phyloP scores from a whole-genome alignment of 2,113 vertebrate genomes.

The Chionomys nivalis region DNA sequence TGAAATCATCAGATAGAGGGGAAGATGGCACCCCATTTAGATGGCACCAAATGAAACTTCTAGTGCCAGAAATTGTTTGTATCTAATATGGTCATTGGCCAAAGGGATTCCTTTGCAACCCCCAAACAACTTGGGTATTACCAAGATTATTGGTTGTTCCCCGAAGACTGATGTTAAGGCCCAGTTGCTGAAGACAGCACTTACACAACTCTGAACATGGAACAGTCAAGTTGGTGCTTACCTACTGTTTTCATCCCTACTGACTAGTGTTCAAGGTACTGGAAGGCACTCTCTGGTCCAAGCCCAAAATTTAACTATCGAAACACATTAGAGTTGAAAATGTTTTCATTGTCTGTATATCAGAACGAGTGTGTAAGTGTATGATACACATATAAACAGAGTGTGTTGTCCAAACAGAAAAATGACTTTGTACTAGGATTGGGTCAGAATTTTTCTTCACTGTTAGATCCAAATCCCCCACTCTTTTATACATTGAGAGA shows the following conservation, averaged over 20 bases:
- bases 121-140: not conserved
- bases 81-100: not conserved
- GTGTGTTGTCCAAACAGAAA: not conserved
- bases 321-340: not conserved
- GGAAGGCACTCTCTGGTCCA: not conserved
- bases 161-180: too few relatives aligned
- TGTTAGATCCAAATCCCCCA: not conserved
- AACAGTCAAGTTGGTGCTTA: too few relatives aligned
- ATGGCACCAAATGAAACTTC: not conserved
- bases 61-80: not conserved
- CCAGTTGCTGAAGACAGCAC: not conserved
- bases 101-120: not conserved
- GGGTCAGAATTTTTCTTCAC: not conserved
- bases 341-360: not conserved
- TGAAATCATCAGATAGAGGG: not conserved
- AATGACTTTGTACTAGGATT: too few relatives aligned
- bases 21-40: not conserved
- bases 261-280: not conserved
- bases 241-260: not conserved
- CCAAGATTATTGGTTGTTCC: not conserved
- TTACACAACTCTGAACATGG: not conserved
- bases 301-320: not conserved
- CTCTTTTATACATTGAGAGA: not conserved
- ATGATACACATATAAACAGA: not conserved
- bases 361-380: not conserved